phyloP scores from a whole-genome alignment of 2,888 invertebrate species.

The Sesia bembeciformis region DNA sequence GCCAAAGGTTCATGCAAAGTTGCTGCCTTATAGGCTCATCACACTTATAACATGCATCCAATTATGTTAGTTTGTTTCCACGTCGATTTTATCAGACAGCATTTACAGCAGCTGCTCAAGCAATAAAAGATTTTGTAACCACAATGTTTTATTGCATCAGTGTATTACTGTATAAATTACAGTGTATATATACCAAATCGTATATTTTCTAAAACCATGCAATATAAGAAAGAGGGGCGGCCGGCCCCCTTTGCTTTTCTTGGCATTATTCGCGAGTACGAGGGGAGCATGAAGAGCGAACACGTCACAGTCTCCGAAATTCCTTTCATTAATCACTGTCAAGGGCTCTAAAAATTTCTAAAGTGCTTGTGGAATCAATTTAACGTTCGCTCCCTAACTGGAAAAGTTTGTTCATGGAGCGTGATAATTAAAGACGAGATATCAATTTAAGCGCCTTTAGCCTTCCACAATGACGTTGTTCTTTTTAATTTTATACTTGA shows the following conservation, averaged over 20 bases:
- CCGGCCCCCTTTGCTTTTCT: slow-evolving; percentile 44
- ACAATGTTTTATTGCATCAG: slow-evolving; percentile 47
- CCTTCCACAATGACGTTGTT: slow-evolving; percentile 10
- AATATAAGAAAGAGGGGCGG: slow-evolving; percentile 20
- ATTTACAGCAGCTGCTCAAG: slow-evolving; percentile 40
- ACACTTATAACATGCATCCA: not conserved
- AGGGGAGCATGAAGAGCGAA: slow-evolving; percentile 32
- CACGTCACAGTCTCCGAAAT: slow-evolving; percentile 52
- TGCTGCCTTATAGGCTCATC: slow-evolving; percentile 1
- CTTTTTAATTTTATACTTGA: not conserved
- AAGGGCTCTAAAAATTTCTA: slow-evolving; percentile 61
- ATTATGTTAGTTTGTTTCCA: not conserved
- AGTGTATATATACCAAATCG: slow-evolving; percentile 12
- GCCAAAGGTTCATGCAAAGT: slow-evolving; percentile 49
- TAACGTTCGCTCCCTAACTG: slow-evolving; percentile 50
- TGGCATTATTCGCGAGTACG: slow-evolving; percentile 29
- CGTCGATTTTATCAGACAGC: not conserved
- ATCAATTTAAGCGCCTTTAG: slow-evolving; percentile 43
- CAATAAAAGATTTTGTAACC: slow-evolving; percentile 34
- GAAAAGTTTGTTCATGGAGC: slow-evolving; percentile 40
- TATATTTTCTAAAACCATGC: slow-evolving; percentile 24
- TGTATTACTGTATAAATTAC: slow-evolving; percentile 33
- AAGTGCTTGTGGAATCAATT: slow-evolving; percentile 68
- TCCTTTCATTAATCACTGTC: slow-evolving; percentile 71
- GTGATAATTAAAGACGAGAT: slow-evolving; percentile 63